These are phyloP conservation scores for Stercorarius parasiticus DNA, from an alignment of 2,113 vertebrate genomes.

Conservation along the genomic window DNA sequence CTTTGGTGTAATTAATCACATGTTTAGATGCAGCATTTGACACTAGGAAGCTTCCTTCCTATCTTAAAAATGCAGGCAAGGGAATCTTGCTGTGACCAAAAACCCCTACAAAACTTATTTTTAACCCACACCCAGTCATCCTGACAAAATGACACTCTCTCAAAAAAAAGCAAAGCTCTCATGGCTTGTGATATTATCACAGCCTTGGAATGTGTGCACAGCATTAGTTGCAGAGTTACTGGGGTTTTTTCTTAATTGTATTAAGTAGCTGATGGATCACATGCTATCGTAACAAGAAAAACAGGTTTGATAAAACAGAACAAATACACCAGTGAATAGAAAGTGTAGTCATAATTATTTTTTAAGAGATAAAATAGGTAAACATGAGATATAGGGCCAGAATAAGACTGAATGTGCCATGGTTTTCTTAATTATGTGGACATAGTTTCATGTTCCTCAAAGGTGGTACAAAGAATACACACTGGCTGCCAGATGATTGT, in stretches of 20 bases:
- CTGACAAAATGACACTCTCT: background rate
- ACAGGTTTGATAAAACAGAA: slow-evolving; percentile 26
- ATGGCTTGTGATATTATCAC: background rate
- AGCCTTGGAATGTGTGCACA: background rate
- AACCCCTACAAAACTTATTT: background rate
- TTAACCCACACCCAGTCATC: background rate
- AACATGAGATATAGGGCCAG: background rate
- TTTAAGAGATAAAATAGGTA: background rate
- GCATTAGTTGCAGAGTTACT: background rate
- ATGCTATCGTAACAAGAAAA: slow-evolving; percentile 22
- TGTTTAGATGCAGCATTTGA: background rate
- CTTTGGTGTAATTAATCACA: background rate
- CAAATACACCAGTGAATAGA: background rate
- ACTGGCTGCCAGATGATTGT: background rate
- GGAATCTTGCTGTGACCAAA: background rate
- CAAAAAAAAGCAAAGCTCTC: background rate
- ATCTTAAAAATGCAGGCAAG: background rate
- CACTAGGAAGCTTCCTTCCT: background rate
- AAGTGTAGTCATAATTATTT: background rate
- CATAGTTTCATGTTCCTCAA: background rate
- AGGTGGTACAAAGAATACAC: background rate
- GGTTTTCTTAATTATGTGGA: background rate
- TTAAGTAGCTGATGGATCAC: background rate
- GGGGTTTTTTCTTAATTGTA: background rate
- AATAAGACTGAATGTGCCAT: background rate